phyloP scores from a whole-genome alignment of 23 tunicate genomes.

The Styela plicata region DNA sequence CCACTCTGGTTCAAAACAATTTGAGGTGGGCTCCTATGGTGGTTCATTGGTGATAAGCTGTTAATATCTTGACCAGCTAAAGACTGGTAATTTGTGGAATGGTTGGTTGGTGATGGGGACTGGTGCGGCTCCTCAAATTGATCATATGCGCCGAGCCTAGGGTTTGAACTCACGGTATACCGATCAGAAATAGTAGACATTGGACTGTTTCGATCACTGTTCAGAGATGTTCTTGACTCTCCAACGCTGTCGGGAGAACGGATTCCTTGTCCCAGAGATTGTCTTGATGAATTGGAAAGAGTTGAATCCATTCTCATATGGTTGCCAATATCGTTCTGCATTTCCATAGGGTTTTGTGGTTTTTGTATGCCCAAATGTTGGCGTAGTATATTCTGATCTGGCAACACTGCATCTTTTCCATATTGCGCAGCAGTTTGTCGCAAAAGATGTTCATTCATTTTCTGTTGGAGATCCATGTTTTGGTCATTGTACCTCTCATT shows the following conservation, averaged over 20 bases:
- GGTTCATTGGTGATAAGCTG: conserved; percentile 6
- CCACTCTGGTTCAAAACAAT: conserved; percentile 15
- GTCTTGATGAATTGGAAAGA: neutral
- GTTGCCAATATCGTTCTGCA: neutral
- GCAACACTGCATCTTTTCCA: neutral
- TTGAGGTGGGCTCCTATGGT: conserved; percentile 23
- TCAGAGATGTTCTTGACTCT: conserved; percentile 40
- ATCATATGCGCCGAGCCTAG: conserved; percentile 12
- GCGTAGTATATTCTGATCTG: neutral
- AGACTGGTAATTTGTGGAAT: neutral
- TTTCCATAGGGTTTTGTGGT: neutral
- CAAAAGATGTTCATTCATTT: conserved; percentile 9
- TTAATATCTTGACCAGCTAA: conserved; percentile 2
- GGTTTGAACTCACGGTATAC: neutral
- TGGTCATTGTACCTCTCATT: neutral
- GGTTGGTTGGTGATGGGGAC: conserved; percentile 1
- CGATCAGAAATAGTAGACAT: conserved; percentile 22
- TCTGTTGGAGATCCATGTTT: neutral
- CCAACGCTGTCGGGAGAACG: conserved; percentile 16
- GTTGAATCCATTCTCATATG: neutral
- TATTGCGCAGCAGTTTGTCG: neutral
- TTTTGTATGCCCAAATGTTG: conserved; percentile 1
- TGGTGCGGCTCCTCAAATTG: conserved; percentile 16
- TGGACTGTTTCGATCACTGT: conserved; percentile 69
- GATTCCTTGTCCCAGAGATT: neutral